Base-by-base conservation (phyloP, 2,113 vertebrate genomes). In the Sigmodon hispidus region DNA sequence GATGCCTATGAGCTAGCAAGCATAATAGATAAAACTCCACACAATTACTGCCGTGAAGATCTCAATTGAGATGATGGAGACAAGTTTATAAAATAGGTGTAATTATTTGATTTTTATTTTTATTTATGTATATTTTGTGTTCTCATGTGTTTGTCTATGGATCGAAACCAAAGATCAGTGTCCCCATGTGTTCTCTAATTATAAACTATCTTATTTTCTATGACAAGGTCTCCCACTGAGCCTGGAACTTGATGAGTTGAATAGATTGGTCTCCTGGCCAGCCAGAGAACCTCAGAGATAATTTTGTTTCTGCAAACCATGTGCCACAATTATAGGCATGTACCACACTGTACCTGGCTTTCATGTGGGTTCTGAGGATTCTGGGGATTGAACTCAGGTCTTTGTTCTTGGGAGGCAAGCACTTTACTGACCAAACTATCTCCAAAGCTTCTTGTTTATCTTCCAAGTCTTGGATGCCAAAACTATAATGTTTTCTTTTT, bases 81-180 rank as follows among this genome's bases (percentile, higher is more conserved):
- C 76, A 88, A 63, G 24, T 73, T 96, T 45, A 81, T 75, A 87
- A 95, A 90, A 61, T 21, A 72, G 10, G 61, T 88, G 16, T 52
- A 43, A 4, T 11, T 65, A 21, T 65, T 95, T 95, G 13, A 3
- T 88, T 92, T 76, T 87, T 34, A 22, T 7, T 61, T 61, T 43
- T 40, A 59, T 36, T 84, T n/a, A 7, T 61, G 3, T 83, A 7
- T 22, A 29, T 22, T 67, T 36, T 8, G 6, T n/a, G 45, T 24
- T 48, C 12, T 65, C 50, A 31, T 50, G 21, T 86, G 48, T 9
- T 34, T 86, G 45, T 0, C 43, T 52, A 13, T n/a, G 48, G 19
- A 36, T 69, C 7, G 21, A 87, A 22, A 50, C 63, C 84, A 87
- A 50, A 52, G 12, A 52, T n/a, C 31, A 34, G 12, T 13, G n/a